Evolutionary conservation across 35 echinoderm and acorn worm species (phyloP).

Genomic region (Apostichopus parvimensis): DNA sequence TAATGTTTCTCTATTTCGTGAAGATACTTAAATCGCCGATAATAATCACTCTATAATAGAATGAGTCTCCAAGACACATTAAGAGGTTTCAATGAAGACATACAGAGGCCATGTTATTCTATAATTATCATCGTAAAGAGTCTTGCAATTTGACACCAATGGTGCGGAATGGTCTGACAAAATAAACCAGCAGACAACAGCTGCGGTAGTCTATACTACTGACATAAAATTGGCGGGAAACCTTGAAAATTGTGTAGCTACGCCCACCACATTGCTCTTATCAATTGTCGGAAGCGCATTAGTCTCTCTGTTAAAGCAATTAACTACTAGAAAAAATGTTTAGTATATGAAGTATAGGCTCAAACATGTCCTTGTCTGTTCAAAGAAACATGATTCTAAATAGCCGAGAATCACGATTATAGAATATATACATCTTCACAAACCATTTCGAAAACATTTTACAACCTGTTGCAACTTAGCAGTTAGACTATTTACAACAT

Average conservation of each 20-base stretch:
- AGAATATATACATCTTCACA: too few species aligned
- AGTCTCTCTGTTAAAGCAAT: too few species aligned
- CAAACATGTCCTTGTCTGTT: too few species aligned
- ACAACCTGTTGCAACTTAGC: too few species aligned
- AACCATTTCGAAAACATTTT: too few species aligned
- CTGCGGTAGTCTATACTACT: background rate
- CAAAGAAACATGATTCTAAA: too few species aligned
- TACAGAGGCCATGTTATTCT: background rate
- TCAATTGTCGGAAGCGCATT: too few species aligned
- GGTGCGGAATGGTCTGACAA: conserved; percentile 1
- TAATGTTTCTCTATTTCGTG: background rate
- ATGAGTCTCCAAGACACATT: background rate
- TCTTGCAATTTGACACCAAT: background rate
- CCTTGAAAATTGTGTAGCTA: background rate
- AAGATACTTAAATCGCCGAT: background rate
- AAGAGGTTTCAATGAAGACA: background rate
- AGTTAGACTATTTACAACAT: too few species aligned
- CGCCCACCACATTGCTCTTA: too few species aligned
- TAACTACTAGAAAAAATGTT: too few species aligned
- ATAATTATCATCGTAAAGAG: background rate
- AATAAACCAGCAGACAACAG: background rate
- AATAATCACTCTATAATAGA: background rate
- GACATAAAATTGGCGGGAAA: background rate
- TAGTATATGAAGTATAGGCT: too few species aligned
- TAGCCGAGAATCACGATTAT: too few species aligned